Evolutionary conservation across 2,113 vertebrate species (phyloP), one percentile per base, ranked within the genome.

Genomic region (Speoplatyrhinus poulsoni): DNA sequence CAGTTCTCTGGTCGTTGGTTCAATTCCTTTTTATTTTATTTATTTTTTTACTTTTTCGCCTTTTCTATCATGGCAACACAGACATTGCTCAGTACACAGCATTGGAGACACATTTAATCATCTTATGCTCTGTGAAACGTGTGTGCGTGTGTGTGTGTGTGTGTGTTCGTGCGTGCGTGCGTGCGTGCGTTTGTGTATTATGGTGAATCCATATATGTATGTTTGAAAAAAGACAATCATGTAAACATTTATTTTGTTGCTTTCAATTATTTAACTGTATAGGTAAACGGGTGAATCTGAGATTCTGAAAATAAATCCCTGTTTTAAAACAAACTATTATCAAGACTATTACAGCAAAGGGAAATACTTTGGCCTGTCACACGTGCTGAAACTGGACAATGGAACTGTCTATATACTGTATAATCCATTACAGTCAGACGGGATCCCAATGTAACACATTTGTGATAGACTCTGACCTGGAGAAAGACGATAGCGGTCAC

Each of bases 181-280:
- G 52, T 63, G 69, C n/a, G n/a, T 26, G 36, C 19, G 53, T 33
- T 53, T 59, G 61, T 41, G 46, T n/a, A 46, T 12, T 52, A 50
- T 26, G 26, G 26, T 2, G 26, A 26, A 79, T 87, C 64, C 53
- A 60, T 77, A 75, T 71, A 26, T 81, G 71, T 89, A 83, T 81
- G 88, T 84, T 73, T 81, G 70, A 79, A 84, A 90, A 76, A 85
- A 92, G 88, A 92, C 91, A 92, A 92, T 92, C 91, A 91, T 91
- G 26, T 75, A 59, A 77, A 56, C 33, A 64, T 76, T 79, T 79
- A 60, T 82, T 72, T 81, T 78, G 52, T 87, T 75, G 86, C 80
- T 91, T 84, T 46, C 76, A 59, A 67, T 58, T 32, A 82, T 80
- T 76, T 60, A 67, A 65, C 15, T 1, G 67, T 62, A 33, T 19